Conservation (phyloP, 2,888 invertebrate species). For the Caenorhabditis sp. region DNA sequence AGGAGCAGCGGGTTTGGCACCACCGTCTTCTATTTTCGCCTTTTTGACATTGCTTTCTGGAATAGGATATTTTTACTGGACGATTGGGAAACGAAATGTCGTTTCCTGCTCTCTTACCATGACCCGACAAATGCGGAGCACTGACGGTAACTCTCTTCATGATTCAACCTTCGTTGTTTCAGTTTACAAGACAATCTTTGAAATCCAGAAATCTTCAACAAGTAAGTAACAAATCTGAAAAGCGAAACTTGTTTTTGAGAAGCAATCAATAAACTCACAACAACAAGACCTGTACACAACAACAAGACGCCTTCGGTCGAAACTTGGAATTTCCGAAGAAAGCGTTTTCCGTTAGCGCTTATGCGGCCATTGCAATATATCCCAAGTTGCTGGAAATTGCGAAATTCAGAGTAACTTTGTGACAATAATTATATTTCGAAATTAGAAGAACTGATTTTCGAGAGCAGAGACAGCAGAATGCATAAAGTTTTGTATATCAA, state of each 20-base stretch:
- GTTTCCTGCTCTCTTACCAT: conserved; percentile 18
- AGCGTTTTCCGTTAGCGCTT: conserved; percentile 61
- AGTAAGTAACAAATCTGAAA: conserved; percentile 51
- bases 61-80: no score
- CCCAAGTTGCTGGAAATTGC: conserved; percentile 67
- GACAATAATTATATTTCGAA: not conserved
- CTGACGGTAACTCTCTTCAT: conserved; percentile 54
- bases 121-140: conserved; percentile 35
- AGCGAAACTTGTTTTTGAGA: not conserved
- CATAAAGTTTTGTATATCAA: conserved; percentile 23
- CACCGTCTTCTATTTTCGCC: conserved; percentile 41
- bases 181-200: not conserved
- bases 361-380: conserved; percentile 65
- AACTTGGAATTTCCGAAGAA: conserved; percentile 27
- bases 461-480: not conserved
- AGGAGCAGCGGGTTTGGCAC: conserved; percentile 26
- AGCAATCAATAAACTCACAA: conserved; percentile 47
- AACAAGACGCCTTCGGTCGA: conserved; percentile 60
- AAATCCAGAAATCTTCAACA: conserved; percentile 26
- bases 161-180: not conserved
- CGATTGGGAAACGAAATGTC: no score
- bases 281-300: conserved; percentile 63
- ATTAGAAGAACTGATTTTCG: not conserved
- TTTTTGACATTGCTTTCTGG: conserved; percentile 42
- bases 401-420: conserved; percentile 44